A percentile compares a stretch with the other conserved stretches of the same genome.
These are phyloP conservation scores for Synanthedon myopaeformis DNA, from an alignment of 2,888 invertebrate genomes.

Conservation along the genomic window DNA sequence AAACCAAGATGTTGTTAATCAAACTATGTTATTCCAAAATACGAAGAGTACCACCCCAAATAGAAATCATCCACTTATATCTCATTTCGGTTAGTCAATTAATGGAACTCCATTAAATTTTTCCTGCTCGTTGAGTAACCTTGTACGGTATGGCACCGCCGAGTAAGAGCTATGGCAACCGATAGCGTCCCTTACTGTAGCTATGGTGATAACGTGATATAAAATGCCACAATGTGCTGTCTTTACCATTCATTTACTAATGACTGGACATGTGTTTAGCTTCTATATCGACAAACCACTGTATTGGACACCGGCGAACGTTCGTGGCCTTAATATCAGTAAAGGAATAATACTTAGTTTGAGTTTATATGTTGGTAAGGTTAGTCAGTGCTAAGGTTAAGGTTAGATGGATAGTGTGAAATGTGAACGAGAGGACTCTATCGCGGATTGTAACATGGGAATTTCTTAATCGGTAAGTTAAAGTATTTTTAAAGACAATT, in stretches of 20 bases:
- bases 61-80: too few relatives aligned
- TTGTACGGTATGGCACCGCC: slow-evolving; percentile 36
- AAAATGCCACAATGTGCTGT: slow-evolving; percentile 18
- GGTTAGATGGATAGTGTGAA: not conserved
- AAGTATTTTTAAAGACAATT: too few relatives aligned
- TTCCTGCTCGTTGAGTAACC: slow-evolving; percentile 13
- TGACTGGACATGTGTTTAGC: slow-evolving; percentile 25
- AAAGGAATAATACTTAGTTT: too few relatives aligned
- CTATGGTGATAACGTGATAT: slow-evolving; percentile 30
- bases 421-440: too few relatives aligned
- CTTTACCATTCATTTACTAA: slow-evolving; percentile 45
- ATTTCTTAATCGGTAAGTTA: too few relatives aligned
- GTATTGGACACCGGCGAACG: not conserved
- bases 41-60: too few relatives aligned
- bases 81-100: not conserved
- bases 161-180: slow-evolving; percentile 27
- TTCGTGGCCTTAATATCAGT: not conserved
- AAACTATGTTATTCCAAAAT: too few relatives aligned
- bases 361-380: too few relatives aligned
- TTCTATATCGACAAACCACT: slow-evolving; percentile 2
- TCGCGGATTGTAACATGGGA: too few relatives aligned
- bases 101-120: not conserved
- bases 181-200: slow-evolving; percentile 34
- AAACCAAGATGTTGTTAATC: too few relatives aligned
- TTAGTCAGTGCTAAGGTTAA: not conserved